Evolutionary conservation across 1,140 invertebrate genomes (phyloP).

Genomic region (Drosophila pallidifrons): DNA sequence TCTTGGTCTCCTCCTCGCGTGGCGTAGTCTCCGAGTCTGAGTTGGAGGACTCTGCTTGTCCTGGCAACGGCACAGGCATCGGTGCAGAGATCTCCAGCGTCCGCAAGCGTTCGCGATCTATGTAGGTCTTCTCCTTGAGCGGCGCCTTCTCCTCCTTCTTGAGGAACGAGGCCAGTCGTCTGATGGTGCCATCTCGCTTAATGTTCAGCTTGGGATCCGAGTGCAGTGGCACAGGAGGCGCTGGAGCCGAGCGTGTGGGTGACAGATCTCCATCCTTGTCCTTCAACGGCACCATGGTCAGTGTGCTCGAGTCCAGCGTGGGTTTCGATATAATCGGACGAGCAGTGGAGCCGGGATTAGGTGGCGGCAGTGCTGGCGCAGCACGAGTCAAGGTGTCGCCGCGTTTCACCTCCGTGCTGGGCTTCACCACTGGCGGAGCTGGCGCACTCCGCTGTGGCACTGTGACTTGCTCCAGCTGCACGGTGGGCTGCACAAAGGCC

Average conservation of each 20-base stretch:
- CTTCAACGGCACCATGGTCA: constrained; percentile 89
- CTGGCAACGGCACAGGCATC: constrained; percentile 85
- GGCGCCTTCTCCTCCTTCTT: constrained; percentile 88
- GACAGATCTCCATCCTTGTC: constrained; percentile 86
- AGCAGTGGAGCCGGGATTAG: constrained; percentile 85
- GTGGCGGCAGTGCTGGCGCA: constrained; percentile 87
- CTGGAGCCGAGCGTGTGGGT: constrained; percentile 65
- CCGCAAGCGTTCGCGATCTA: constrained; percentile 90
- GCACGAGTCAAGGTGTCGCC: constrained; percentile 52
- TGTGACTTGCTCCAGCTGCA: constrained; percentile 62
- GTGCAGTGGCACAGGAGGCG: constrained; percentile 78
- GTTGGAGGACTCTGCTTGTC: constrained; percentile 74
- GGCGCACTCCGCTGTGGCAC: constrained; percentile 75
- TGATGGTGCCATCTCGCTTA: constrained; percentile 88
- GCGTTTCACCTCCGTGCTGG: constrained; percentile 7
- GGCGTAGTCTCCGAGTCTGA: constrained; percentile 79
- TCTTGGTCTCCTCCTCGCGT: constrained; percentile 79
- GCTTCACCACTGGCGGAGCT: constrained; percentile 66
- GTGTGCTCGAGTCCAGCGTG: constrained; percentile 91
- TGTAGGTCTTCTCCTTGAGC: constrained; percentile 87
- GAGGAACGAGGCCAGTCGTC: constrained; percentile 92
- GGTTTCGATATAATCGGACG: constrained; percentile 92
- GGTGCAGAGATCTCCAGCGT: constrained; percentile 93
- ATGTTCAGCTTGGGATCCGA: constrained; percentile 84
- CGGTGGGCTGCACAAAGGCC: constrained; percentile 83